A percentile compares a stretch with the other conserved stretches of the same genome.
Evolutionary conservation across 2,888 invertebrate species (phyloP).

Genomic region (Torymus texanus): DNA sequence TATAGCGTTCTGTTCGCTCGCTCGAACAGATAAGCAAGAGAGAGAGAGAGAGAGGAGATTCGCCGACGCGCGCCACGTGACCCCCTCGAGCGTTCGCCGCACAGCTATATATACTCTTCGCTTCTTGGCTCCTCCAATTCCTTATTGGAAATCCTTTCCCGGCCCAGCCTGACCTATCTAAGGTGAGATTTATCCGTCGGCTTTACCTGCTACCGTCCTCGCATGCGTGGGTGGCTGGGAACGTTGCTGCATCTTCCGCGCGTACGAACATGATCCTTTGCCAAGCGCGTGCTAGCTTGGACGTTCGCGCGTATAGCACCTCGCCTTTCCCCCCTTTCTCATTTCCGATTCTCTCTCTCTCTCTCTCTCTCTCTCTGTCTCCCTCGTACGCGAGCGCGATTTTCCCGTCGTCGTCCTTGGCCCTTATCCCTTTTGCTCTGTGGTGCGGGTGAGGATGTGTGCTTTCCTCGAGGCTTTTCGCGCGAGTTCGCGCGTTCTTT

Average conservation of each 20-base stretch:
- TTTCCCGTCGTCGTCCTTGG: slow-evolving; percentile 40
- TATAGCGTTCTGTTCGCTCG: not conserved
- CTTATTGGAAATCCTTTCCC: slow-evolving; percentile 67
- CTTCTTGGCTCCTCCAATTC: slow-evolving; percentile 53
- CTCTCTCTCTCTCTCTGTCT: not conserved
- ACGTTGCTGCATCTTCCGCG: not conserved
- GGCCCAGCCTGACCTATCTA: slow-evolving; percentile 70
- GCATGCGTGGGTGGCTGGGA: not conserved
- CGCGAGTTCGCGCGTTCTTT: not conserved
- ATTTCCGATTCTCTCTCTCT: slow-evolving; percentile 35
- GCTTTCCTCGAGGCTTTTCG: not conserved
- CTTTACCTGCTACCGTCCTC: slow-evolving; percentile 61
- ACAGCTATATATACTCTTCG: slow-evolving; percentile 20
- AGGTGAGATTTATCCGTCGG: slow-evolving; percentile 70
- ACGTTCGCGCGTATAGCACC: not conserved
- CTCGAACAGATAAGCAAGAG: slow-evolving; percentile 47
- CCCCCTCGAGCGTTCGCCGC: slow-evolving; percentile 59
- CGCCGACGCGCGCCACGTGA: slow-evolving; percentile 61
- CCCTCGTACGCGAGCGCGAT: slow-evolving; percentile 1
- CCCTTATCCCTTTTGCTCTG: slow-evolving; percentile 4
- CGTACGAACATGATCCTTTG: not conserved
- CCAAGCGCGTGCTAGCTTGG: not conserved
- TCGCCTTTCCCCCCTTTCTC: not conserved
- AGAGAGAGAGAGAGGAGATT: slow-evolving; percentile 49
- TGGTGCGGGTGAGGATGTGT: too few relatives aligned